Evolutionary conservation across 1,140 invertebrate genomes (phyloP).

Genomic region (Halesus radiatus): DNA sequence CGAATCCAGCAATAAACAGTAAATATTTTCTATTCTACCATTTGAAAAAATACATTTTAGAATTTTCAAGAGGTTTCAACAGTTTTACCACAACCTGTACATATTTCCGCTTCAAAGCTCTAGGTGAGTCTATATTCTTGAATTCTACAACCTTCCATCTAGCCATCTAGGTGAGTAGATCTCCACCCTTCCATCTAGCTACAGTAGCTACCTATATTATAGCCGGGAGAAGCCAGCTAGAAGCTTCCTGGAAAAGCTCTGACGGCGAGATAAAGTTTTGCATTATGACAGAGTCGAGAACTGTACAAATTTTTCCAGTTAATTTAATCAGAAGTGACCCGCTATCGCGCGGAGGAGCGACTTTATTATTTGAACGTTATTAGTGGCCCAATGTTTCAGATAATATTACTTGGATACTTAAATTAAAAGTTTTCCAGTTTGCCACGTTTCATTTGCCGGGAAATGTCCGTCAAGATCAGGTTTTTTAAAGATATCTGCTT

Average conservation of each 20-base stretch:
- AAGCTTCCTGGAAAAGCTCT: background rate
- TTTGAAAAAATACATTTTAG: too few relatives aligned
- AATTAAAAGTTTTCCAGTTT: conserved; percentile 5
- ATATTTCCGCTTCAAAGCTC: conserved; percentile 46
- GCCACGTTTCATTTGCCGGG: background rate
- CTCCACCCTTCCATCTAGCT: too few relatives aligned
- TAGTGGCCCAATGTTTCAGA: conserved; percentile 24
- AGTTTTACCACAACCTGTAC: background rate
- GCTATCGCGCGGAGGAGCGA: background rate
- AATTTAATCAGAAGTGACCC: conserved; percentile 34
- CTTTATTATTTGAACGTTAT: conserved; percentile 26
- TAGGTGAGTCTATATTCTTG: background rate
- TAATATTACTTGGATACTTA: conserved; percentile 5
- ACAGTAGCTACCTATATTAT: too few relatives aligned
- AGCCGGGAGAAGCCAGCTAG: background rate
- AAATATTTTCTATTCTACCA: too few relatives aligned
- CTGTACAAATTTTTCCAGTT: conserved; percentile 25
- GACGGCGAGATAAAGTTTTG: conserved; percentile 36
- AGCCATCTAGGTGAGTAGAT: background rate
- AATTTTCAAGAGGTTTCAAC: too few relatives aligned
- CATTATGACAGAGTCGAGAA: conserved; percentile 3
- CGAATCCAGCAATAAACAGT: too few relatives aligned
- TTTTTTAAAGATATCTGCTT: too few relatives aligned
- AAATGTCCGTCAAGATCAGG: background rate
- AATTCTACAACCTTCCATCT: background rate